These are phyloP conservation scores for Acanthoscelides obtectus DNA, from an alignment of 2,888 invertebrate species.

Conservation along the genomic window DNA sequence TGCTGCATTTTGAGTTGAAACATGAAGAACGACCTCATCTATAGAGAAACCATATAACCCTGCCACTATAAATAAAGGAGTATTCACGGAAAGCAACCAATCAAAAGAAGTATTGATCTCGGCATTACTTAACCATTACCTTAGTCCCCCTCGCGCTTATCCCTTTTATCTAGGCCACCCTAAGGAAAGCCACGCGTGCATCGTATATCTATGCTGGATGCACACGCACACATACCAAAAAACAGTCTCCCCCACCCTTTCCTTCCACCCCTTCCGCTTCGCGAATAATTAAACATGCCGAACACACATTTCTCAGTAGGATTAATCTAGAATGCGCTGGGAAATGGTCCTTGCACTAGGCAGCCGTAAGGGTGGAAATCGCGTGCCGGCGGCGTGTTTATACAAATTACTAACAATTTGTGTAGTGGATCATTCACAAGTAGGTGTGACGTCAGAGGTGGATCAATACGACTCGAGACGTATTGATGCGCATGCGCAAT, in stretches of 20 bases:
- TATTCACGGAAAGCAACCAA: background rate
- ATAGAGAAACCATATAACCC: background rate
- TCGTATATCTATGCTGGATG: background rate
- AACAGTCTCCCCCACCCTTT: background rate
- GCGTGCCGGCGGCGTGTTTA: constrained; percentile 23
- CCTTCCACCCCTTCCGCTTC: background rate
- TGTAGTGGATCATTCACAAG: constrained; percentile 44
- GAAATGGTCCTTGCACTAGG: constrained; percentile 6
- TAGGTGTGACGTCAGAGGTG: constrained; percentile 40
- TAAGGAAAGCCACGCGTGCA: background rate
- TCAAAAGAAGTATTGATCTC: background rate
- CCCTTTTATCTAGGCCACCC: background rate
- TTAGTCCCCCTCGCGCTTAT: background rate
- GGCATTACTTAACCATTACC: background rate
- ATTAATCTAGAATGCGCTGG: constrained; percentile 12
- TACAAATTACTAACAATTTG: constrained; percentile 40
- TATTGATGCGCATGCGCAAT: constrained; percentile 12
- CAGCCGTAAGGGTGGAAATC: constrained; percentile 16
- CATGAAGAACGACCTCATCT: too few relatives aligned
- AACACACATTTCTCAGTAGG: constrained; percentile 21
- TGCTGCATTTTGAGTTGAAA: too few relatives aligned
- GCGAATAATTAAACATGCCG: constrained; percentile 22
- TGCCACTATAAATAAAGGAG: background rate
- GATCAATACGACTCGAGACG: constrained; percentile 40
- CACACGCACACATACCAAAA: background rate